phyloP scores from a whole-genome alignment of 2,113 vertebrate genomes.

The Ramphastos sulfuratus region DNA sequence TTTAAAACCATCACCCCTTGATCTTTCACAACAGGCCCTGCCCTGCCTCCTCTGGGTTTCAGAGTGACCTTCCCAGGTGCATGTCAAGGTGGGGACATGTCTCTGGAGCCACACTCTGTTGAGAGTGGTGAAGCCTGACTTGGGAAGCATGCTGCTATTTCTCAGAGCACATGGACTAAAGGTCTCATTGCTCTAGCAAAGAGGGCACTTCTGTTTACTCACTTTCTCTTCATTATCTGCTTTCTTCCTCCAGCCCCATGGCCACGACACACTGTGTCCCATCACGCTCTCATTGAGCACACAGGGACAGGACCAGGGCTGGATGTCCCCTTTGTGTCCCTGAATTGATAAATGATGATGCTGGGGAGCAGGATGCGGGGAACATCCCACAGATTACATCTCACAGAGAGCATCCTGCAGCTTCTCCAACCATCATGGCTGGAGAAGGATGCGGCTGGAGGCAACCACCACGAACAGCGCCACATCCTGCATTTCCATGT shows the following conservation, averaged over 20 bases:
- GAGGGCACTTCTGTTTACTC: neutral
- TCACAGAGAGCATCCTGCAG: neutral
- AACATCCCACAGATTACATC: neutral
- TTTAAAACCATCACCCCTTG: neutral
- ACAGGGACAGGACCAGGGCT: accelerated
- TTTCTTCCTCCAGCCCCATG: neutral
- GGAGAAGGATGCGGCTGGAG: neutral
- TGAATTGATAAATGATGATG: no score
- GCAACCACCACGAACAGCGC: neutral
- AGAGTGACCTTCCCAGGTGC: neutral
- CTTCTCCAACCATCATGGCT: accelerated
- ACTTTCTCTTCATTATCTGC: neutral
- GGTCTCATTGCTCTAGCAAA: neutral
- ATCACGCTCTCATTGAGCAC: neutral
- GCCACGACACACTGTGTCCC: neutral
- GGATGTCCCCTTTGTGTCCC: neutral
- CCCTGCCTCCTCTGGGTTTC: neutral
- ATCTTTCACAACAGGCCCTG: neutral
- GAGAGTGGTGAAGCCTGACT: neutral
- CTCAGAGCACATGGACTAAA: no score
- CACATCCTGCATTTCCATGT: accelerated
- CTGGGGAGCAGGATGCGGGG: neutral
- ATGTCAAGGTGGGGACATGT: accelerated
- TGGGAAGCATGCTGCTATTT: neutral
- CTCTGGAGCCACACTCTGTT: neutral